Percentiles rank a stretch among this genome's conserved stretches.
Evolutionary conservation across 1,140 invertebrate genomes (phyloP).

Genomic region (Halictus rubicundus): DNA sequence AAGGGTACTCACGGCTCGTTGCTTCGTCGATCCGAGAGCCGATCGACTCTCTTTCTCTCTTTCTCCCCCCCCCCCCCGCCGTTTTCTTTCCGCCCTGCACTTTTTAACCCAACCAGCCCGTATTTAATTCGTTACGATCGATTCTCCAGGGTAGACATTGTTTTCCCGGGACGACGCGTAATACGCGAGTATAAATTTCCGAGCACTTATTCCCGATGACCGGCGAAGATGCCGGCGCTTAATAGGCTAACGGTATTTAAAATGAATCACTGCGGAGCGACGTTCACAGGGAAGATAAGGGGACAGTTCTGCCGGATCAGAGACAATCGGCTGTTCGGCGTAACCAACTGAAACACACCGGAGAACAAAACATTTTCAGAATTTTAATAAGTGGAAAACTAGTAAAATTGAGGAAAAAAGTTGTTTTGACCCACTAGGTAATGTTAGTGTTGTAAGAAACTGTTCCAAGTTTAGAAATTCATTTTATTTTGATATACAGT

Average conservation of each 20-base stretch:
- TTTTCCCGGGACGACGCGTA: background rate
- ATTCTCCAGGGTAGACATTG: background rate
- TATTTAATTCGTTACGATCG: slow-evolving; percentile 8
- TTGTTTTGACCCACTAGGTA: no score
- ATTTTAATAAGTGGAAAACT: no score
- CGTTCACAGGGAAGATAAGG: background rate
- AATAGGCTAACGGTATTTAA: slow-evolving; percentile 11
- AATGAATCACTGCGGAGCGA: background rate
- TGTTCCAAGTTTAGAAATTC: no score
- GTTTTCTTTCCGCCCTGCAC: background rate
- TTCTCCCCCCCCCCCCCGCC: background rate
- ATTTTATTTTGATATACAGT: no score
- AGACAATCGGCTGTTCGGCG: no score
- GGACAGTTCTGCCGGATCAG: background rate
- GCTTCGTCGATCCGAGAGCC: slow-evolving; percentile 13
- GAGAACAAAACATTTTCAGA: no score
- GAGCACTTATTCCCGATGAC: background rate
- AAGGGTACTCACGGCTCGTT: slow-evolving; percentile 26
- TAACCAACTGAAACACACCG: no score
- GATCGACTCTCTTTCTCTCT: background rate
- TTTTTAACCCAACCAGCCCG: background rate
- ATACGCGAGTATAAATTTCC: background rate
- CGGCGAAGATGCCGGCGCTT: background rate
- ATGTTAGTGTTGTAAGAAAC: no score
- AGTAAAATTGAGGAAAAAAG: no score